Evolutionary conservation across 2,888 invertebrate genomes (phyloP).

Genomic region (Tortricodes alternella): DNA sequence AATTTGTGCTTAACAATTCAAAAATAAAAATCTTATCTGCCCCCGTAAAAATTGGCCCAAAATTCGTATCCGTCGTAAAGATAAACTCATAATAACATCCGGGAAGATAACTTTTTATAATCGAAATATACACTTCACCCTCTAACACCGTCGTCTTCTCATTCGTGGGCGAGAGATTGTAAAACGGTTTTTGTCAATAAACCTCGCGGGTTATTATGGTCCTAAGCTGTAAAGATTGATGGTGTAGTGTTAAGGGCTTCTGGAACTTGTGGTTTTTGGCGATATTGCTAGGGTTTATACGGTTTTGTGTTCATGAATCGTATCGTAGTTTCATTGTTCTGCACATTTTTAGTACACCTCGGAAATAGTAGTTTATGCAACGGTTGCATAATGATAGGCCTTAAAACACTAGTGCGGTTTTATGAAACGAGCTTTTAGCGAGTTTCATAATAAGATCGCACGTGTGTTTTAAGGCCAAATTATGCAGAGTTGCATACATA

Average conservation of each 20-base stretch:
- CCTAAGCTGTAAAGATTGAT: slow-evolving; percentile 17
- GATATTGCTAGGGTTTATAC: not conserved
- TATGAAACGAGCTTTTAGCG: no score
- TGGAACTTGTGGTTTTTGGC: not conserved
- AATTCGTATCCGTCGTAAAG: slow-evolving; percentile 22
- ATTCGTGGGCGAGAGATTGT: slow-evolving; percentile 11
- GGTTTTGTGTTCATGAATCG: not conserved
- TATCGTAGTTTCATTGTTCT: no score
- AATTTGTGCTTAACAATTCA: slow-evolving; percentile 2
- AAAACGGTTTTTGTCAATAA: slow-evolving; percentile 25
- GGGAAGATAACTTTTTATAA: slow-evolving; percentile 22
- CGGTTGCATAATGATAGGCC: no score
- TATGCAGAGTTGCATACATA: no score
- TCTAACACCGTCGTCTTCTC: not conserved
- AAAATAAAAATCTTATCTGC: slow-evolving; percentile 14
- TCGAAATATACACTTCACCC: not conserved
- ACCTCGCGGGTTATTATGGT: slow-evolving; percentile 8
- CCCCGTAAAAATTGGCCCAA: slow-evolving; percentile 11
- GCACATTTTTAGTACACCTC: no score
- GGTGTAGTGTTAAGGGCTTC: not conserved
- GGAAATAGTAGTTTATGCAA: no score
- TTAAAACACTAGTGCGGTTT: no score
- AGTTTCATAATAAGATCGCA: no score
- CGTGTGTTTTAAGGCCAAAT: no score
- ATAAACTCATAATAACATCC: slow-evolving; percentile 21